Evolutionary conservation across 2,113 vertebrate species (phyloP), one percentile per base, ranked within the genome.

Genomic region (Syngnathus scovelli): DNA sequence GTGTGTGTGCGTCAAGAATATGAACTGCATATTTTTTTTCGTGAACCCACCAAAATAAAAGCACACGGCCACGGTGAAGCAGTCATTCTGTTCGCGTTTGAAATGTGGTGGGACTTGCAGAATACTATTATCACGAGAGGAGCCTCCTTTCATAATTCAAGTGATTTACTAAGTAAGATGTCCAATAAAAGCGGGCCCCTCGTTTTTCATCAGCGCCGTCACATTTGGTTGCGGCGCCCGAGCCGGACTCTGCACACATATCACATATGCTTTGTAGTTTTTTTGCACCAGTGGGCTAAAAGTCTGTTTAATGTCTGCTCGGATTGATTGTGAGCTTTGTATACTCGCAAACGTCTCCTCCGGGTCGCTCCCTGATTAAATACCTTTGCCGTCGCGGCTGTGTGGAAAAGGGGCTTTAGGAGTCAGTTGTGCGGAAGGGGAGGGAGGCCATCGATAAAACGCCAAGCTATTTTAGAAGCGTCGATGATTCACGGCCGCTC

Each of bases 41-140:
- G 27, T 33, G 27, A 33, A 33, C 27, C 27, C 3, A 33, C 27
- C 27, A 33, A 33, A 33, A 3, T 27, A 27, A 27, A 27, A 1
- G 27, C 27, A 33, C 27, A 33, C 27, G 2, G 27, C 27, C 27
- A 33, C 27, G 27, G 27, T 33, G 27, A 33, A 33, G 27, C 27
- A 3, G 2, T 33, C 27, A 33, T 33, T 33, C 27, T 33, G 27
- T 33, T 33, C 27, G 3, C 27, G 27, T 43, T 13, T 43, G 2
- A 9, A 43, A 43, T 43, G 2, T 4, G 41, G 11, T 43, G 9
- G 4, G 41, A 43, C 9, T 12, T 43, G 3, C 41, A 12, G 2
- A 1, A 43, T 43, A 12, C 4, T 43, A 12, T 43, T 43, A 12
- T 80, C 78, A 55, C 52, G 81, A 83, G 12, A 74, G 59, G n/a